Evolutionary conservation across 2,888 invertebrate genomes (phyloP).

Genomic region (Tenthredo distinguenda): DNA sequence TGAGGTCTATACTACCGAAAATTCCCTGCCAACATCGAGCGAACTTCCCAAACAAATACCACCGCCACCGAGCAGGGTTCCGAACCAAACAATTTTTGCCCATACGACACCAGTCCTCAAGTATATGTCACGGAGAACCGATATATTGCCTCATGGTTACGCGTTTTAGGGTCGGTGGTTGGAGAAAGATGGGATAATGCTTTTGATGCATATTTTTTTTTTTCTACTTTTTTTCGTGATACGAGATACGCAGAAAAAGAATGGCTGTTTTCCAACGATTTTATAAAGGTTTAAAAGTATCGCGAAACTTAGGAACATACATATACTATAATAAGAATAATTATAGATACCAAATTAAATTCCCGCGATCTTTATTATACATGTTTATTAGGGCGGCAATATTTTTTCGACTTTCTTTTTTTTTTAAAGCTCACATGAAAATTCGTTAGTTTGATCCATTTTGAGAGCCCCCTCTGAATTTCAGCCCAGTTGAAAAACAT

Average conservation of each 20-base stretch:
- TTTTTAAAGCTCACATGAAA: no score
- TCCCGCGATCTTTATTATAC: not conserved
- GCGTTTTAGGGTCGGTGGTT: constrained; percentile 54
- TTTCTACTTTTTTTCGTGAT: not conserved
- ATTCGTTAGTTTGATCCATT: no score
- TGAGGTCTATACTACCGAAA: constrained; percentile 69
- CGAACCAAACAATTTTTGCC: constrained; percentile 62
- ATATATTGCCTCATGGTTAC: constrained; percentile 67
- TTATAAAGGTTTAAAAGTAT: not conserved
- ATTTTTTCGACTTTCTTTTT: no score
- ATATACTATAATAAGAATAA: not conserved
- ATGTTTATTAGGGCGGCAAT: no score
- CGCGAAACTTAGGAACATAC: not conserved
- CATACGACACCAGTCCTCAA: constrained; percentile 74
- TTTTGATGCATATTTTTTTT: constrained; percentile 37
- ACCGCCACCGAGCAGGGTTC: constrained; percentile 73
- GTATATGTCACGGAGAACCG: constrained; percentile 66
- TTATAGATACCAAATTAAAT: not conserved
- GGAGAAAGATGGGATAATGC: not conserved
- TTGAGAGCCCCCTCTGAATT: no score
- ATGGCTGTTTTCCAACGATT: not conserved
- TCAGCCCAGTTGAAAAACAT: no score
- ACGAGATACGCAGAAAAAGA: constrained; percentile 16
- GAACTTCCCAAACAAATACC: constrained; percentile 78
- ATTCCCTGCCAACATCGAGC: constrained; percentile 75